Evolutionary conservation across 2,797 vertebrate genomes (phyloP).

Genomic region (Oophaga sylvatica): DNA sequence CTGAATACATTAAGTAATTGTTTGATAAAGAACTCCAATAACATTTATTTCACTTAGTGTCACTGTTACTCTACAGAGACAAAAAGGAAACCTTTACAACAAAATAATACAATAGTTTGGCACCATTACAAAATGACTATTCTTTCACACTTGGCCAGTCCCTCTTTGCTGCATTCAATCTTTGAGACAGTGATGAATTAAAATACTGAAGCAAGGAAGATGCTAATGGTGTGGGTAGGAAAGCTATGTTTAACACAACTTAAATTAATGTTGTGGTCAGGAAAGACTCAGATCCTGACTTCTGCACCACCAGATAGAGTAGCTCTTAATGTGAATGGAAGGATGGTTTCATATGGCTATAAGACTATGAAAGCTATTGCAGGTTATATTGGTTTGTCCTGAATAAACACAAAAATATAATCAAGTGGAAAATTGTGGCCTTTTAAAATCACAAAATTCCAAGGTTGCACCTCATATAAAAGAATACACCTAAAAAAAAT

Average conservation of each 20-base stretch:
- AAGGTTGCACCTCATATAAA: too few species aligned
- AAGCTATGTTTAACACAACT: conserved; percentile 58
- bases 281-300: conserved; percentile 38
- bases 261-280: conserved; percentile 59
- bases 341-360: background rate
- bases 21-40: conserved; percentile 34
- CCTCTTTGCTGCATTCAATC: conserved; percentile 47
- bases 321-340: conserved; percentile 26
- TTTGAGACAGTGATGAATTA: conserved; percentile 59
- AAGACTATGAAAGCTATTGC: background rate
- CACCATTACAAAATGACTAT: conserved; percentile 47
- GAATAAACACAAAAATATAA: background rate
- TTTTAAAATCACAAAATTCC: too few species aligned
- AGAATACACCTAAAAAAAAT: too few species aligned
- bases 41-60: conserved; percentile 58
- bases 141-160: conserved; percentile 54
- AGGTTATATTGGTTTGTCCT: background rate
- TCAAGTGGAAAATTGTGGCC: background rate
- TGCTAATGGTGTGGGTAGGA: conserved; percentile 62
- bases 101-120: conserved; percentile 46
- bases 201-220: conserved; percentile 48
- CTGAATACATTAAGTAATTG: conserved; percentile 35
- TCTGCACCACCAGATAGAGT: conserved; percentile 25
- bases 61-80: conserved; percentile 29
- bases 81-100: conserved; percentile 32